Conservation (phyloP, 2,888 invertebrate species). For the Acrobasis suavella region DNA sequence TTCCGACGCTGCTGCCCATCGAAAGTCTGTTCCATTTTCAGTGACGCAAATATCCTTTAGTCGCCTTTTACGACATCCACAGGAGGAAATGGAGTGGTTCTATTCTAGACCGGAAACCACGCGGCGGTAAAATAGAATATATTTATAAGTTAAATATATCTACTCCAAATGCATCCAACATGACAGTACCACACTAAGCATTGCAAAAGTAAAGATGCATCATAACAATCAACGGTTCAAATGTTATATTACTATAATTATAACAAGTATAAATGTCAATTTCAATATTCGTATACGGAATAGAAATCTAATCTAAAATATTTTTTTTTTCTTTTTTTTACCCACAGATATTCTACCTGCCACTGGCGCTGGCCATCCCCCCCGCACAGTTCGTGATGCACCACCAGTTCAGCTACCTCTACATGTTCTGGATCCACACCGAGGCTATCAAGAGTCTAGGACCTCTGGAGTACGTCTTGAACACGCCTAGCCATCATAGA, state of each 20-base stretch:
- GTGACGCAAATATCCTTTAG: no score
- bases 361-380: conserved; percentile 89
- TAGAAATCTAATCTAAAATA: no score
- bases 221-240: not conserved
- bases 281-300: not conserved
- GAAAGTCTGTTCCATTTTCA: no score
- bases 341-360: conserved; percentile 86
- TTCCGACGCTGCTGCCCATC: no score
- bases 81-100: no score
- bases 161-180: not conserved
- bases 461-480: conserved; percentile 92
- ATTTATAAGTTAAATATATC: not conserved
- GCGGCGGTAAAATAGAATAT: no score
- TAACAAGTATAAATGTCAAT: not conserved
- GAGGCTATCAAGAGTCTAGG: conserved; percentile 90
- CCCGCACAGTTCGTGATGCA: conserved; percentile 91
- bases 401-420: conserved; percentile 93
- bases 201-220: not conserved
- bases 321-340: not conserved
- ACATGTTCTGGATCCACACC: conserved; percentile 97
- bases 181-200: not conserved
- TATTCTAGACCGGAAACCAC: no score
- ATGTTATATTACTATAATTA: no score
- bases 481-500: conserved; percentile 95
- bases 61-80: no score